Percentiles rank a stretch among this genome's conserved stretches.
Evolutionary conservation across 2,113 vertebrate genomes (phyloP).

Genomic region (Cololabis saira): DNA sequence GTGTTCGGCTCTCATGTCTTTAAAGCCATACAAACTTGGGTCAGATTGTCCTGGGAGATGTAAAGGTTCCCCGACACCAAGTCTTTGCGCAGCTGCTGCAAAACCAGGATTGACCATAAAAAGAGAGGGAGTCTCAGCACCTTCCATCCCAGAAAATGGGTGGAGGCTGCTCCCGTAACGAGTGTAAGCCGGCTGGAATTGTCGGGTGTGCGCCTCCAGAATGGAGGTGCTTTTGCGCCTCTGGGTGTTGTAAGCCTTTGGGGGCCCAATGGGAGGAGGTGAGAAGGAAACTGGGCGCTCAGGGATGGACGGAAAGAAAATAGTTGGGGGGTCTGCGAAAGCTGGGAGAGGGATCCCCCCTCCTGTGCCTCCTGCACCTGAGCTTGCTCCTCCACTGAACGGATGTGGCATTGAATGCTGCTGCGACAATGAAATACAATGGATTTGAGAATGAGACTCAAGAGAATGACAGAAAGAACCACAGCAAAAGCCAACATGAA

Average conservation of each 20-base stretch:
- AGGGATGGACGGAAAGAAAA: conserved; percentile 93
- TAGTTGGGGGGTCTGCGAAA: conserved; percentile 86
- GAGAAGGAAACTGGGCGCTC: conserved; percentile 96
- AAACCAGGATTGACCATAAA: conserved; percentile 82
- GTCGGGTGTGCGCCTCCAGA: conserved; percentile 94
- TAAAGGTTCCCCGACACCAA: conserved; percentile 85
- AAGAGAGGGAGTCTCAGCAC: conserved; percentile 53
- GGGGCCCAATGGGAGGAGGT: conserved; percentile 91
- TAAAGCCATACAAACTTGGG: conserved; percentile 81
- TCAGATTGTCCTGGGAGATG: conserved; percentile 84
- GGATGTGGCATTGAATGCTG: conserved; percentile 90
- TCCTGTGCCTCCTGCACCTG: conserved; percentile 87
- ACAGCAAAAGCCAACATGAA: conserved; percentile 50
- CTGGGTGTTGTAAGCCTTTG: conserved; percentile 90
- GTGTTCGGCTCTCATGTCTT: conserved; percentile 87
- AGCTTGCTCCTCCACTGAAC: conserved; percentile 72
- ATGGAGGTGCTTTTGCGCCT: conserved; percentile 98
- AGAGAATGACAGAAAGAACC: conserved; percentile 54
- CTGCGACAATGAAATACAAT: conserved; percentile 95
- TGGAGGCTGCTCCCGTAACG: conserved; percentile 89
- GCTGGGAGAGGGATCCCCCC: conserved; percentile 72
- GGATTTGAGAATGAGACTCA: conserved; percentile 82
- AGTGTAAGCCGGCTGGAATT: conserved; percentile 90
- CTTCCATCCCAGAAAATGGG: conserved; percentile 84
- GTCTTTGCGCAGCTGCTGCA: conserved; percentile 82